Evolutionary conservation across 2,888 invertebrate genomes (phyloP).

Genomic region (Eupithecia vulgata): DNA sequence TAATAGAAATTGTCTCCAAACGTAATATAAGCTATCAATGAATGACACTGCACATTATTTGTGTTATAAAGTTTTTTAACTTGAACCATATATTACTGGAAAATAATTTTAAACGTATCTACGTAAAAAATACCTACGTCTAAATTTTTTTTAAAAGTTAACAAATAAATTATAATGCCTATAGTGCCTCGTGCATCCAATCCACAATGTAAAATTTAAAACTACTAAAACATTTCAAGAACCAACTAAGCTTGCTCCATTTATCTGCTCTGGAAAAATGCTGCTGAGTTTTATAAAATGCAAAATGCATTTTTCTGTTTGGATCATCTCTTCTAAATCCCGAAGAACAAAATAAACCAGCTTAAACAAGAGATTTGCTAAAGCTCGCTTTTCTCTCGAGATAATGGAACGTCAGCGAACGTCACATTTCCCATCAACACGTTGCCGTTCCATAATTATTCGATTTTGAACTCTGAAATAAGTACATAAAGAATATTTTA

Average conservation of each 20-base stretch:
- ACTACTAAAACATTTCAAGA: background rate
- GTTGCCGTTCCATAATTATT: background rate
- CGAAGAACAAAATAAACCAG: background rate
- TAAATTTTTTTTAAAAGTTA: background rate
- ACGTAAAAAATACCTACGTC: no score
- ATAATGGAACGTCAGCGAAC: constrained; percentile 47
- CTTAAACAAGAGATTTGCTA: constrained; percentile 20
- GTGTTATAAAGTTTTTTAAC: no score
- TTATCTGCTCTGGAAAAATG: background rate
- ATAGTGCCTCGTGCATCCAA: no score
- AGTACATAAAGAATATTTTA: background rate
- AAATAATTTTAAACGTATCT: no score
- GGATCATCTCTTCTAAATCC: background rate
- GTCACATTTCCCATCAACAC: background rate
- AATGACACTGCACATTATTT: no score
- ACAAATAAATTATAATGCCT: background rate
- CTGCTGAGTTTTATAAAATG: background rate
- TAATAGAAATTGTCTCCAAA: no score
- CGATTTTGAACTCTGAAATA: background rate
- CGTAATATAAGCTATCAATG: no score
- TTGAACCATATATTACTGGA: no score
- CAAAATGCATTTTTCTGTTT: constrained; percentile 3
- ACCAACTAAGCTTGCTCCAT: background rate
- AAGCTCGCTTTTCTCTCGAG: constrained; percentile 16
- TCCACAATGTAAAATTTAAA: background rate